Percentiles rank a stretch among this genome's conserved stretches.
Conservation (phyloP, 1,140 invertebrate species). For the Ips nitidus region DNA sequence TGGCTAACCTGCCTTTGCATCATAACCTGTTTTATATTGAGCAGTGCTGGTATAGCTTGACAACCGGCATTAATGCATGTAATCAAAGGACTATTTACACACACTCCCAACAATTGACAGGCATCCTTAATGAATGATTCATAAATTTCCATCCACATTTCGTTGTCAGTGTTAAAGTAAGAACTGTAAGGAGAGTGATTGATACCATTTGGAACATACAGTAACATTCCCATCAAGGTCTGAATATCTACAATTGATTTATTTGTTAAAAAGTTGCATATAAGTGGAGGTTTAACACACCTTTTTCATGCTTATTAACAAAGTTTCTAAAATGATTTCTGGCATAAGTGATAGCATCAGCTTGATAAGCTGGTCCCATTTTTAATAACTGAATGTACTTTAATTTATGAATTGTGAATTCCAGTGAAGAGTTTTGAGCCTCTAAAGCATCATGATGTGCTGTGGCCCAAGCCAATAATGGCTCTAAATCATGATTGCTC, state of each 20-base stretch:
- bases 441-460: slow-evolving; percentile 64
- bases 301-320: slow-evolving; percentile 79
- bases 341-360: slow-evolving; percentile 84
- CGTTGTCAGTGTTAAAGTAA: slow-evolving; percentile 66
- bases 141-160: slow-evolving; percentile 74
- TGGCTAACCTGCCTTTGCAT: slow-evolving; percentile 90
- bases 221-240: slow-evolving; percentile 83
- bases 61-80: slow-evolving; percentile 86
- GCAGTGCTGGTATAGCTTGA: slow-evolving; percentile 86
- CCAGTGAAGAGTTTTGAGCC: slow-evolving; percentile 72
- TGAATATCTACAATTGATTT: slow-evolving; percentile 67
- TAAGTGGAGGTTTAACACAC: slow-evolving; percentile 49
- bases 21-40: slow-evolving; percentile 96
- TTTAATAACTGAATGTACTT: slow-evolving; percentile 60
- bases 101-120: slow-evolving; percentile 85
- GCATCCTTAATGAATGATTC: slow-evolving; percentile 93
- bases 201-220: slow-evolving; percentile 80
- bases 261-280: slow-evolving; percentile 10
- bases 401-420: slow-evolving; percentile 81
- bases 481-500: slow-evolving; percentile 74
- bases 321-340: slow-evolving; percentile 82
- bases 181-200: slow-evolving; percentile 79
- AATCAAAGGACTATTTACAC: slow-evolving; percentile 73
- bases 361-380: slow-evolving; percentile 66
- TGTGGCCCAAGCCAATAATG: slow-evolving; percentile 78